Base-by-base conservation (phyloP, 2,113 vertebrate species). In the Centropristis striata region DNA sequence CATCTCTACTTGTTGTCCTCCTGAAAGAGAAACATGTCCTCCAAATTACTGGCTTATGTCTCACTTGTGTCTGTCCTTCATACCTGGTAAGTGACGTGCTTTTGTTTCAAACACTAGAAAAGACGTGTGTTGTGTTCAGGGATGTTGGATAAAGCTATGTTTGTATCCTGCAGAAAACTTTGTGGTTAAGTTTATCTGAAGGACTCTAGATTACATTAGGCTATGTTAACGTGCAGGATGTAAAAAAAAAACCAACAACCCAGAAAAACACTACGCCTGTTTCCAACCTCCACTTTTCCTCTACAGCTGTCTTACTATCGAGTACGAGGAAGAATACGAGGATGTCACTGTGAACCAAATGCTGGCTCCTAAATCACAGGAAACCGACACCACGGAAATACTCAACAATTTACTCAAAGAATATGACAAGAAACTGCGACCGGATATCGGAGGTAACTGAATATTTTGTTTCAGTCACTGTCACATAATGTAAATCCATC, bases 381-480 rank as follows among this genome's bases (percentile, higher is more conserved):
- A 99, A 81, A 95, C 94, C 0, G 97, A 98, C 60, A 94, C 97
- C 85, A 99, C 98, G 47, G 95, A 96, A 72, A 97, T 99, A 85
- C 94, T 99, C 66, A 98, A 99, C 91, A 96, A 96, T 83, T 81
- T 99, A 63, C 92, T 99, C 81, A 96, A 96, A 90, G 97, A 98
- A 64, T 99, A 99, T 50, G 98, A 99, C 73, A 97, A 95, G 90
- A 99, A 99, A 64, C 95, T 99, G 75, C 95, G 98, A 1, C 98
- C 98, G 2, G 98, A 98, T 82, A 99, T 99, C 71, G 98, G 98
- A 94, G 94, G 98, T 99, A 90, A 82, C 4, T 36, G 6, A 8
- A 11, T 37, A 6, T 27, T 41, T 51, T 51, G 8, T 32, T 5
- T 28, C 36, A 96, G 95, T 96, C 68, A 5, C 37, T n/a, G 9